Evolutionary conservation across 2,888 invertebrate species (phyloP), one percentile per base, ranked within the genome.

Genomic region (Dorcus hopei): DNA sequence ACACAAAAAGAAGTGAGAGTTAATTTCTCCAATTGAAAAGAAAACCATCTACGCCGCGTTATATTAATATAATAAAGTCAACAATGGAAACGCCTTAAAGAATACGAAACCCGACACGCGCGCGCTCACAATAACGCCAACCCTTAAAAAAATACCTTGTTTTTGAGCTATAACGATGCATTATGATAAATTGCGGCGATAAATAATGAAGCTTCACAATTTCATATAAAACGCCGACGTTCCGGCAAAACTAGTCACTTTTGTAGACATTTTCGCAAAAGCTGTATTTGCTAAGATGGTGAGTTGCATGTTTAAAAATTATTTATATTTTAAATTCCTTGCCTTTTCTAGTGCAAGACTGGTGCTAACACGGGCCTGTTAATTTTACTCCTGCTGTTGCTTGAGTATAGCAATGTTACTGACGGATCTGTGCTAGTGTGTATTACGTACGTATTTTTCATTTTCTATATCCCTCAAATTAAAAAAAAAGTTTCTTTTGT

Each of bases 391-490:
- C 39, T 62, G 38, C 14, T 64, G n/a, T 43, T 61, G 39, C 49
- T 64, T 49, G 45, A 54, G 14, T 42, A 54, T 43, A 49, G 38
- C 39, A 49, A 56, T 11, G 41, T 52, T 38, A 47, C 49, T 8
- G 53, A 59, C 38, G 56, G 57, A 38, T 59, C 64, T 4, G 50
- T 62, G 42, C 52, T 55, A n/a, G 49, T 65, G n/a, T 65, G 65
- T 40, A 65, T 65, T n/a, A 65, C 65, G 65, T 65, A 62, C 62
- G 65, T 63, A 49, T 39, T 49, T 38, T 9, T 49, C n/a, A 16
- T 11, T 33, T 33, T 16, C 14, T 14, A 14, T 14, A 49, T 9
- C 19, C 1, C 33, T 8, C 26, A 26, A 14, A 49, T 49, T 49
- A 9, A 26, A 9, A 26, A 9, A 14, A 14, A 14, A 14, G 14